Evolutionary conservation across 2,113 vertebrate genomes (phyloP).

Genomic region (Odocoileus virginianus): DNA sequence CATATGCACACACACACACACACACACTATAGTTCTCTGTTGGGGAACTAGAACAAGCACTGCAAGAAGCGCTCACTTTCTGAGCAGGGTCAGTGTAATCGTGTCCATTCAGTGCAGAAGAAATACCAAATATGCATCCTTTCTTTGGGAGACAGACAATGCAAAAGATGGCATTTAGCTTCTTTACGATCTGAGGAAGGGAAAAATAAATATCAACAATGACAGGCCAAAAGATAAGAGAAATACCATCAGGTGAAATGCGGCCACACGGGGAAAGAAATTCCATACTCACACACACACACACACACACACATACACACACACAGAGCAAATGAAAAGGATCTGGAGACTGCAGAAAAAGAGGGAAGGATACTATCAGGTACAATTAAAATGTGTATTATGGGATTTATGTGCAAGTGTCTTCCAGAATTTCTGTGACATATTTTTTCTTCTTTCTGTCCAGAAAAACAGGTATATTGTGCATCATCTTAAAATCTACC

Average conservation of each 20-base stretch:
- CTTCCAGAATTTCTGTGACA: not conserved
- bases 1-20: not conserved
- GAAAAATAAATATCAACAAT: slow-evolving; percentile 54
- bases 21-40: not conserved
- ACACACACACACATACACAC: not conserved
- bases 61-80: not conserved
- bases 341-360: not conserved
- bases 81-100: slow-evolving; percentile 41
- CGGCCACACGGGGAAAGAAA: not conserved
- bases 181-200: slow-evolving; percentile 27
- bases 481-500: slow-evolving; percentile 58
- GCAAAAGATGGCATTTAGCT: slow-evolving; percentile 69
- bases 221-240: slow-evolving; percentile 65
- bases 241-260: slow-evolving; percentile 27
- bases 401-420: not conserved
- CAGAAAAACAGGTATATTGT: slow-evolving; percentile 31
- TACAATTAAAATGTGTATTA: not conserved
- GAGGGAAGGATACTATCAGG: not conserved
- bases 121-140: slow-evolving; percentile 68
- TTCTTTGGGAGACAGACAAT: slow-evolving; percentile 58
- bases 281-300: not conserved
- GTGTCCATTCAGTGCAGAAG: slow-evolving; percentile 18
- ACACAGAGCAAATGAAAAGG: not conserved
- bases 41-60: not conserved
- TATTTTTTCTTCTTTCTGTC: slow-evolving; percentile 16